phyloP scores from a whole-genome alignment of 2,113 vertebrate genomes.

The Petromus typicus region DNA sequence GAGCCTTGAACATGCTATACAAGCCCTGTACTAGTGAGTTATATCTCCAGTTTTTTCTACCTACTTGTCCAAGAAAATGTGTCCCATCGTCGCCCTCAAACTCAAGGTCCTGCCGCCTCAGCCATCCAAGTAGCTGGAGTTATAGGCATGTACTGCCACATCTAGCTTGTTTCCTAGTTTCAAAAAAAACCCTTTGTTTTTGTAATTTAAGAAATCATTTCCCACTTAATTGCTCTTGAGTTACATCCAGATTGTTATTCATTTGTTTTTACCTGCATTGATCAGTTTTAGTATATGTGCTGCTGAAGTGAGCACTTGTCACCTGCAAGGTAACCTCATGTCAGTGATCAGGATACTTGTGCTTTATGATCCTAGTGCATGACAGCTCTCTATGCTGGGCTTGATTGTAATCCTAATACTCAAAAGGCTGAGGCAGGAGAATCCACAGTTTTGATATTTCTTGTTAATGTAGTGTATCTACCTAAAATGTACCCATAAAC shows the following conservation, averaged over 20 bases:
- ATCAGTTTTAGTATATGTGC: too few relatives aligned
- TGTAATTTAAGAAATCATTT: slow-evolving; percentile 46
- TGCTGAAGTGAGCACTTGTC: too few relatives aligned
- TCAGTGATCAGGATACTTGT: neutral
- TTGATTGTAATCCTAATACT: neutral
- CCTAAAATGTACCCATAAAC: too few relatives aligned
- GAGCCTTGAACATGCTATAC: neutral
- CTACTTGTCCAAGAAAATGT: neutral
- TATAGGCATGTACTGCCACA: neutral
- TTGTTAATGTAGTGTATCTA: too few relatives aligned
- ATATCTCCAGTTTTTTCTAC: neutral
- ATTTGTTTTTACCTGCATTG: neutral
- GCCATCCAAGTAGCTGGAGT: neutral
- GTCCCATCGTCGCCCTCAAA: neutral
- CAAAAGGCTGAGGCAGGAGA: neutral
- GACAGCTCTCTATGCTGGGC: neutral
- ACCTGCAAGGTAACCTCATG: neutral
- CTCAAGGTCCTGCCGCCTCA: neutral
- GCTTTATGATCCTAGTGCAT: neutral
- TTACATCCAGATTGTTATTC: neutral
- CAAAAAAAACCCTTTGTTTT: slow-evolving; percentile 42
- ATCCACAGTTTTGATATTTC: neutral
- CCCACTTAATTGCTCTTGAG: neutral
- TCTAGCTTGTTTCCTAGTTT: slow-evolving; percentile 35
- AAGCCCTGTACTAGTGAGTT: neutral